Conservation (phyloP, 2,113 vertebrate genomes). For the mouse (Mus musculus) region GRCm39 chr6:86291001-86291500, state of each 20-base stretch:
- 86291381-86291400: not conserved
- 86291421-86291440: not conserved
- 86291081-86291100: not conserved
- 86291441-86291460: constrained; percentile 21
- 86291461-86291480: not conserved
- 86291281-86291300: not conserved
- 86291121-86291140: not conserved
- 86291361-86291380: not conserved
- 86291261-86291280: not conserved
- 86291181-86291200: not conserved
- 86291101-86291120: not conserved
- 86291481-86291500: constrained; percentile 6
- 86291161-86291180: not conserved
- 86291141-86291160: not conserved
- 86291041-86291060: not conserved
- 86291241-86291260: not conserved
- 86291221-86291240: not conserved
- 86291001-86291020: no score
- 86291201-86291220: not conserved
- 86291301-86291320: not conserved
- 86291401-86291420: constrained; percentile 43
- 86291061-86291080: not conserved
- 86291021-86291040: not conserved
- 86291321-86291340: not conserved
- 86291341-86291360: not conserved